Base-by-base conservation (phyloP, 2,888 invertebrate genomes). In the Trichacis sp. region DNA sequence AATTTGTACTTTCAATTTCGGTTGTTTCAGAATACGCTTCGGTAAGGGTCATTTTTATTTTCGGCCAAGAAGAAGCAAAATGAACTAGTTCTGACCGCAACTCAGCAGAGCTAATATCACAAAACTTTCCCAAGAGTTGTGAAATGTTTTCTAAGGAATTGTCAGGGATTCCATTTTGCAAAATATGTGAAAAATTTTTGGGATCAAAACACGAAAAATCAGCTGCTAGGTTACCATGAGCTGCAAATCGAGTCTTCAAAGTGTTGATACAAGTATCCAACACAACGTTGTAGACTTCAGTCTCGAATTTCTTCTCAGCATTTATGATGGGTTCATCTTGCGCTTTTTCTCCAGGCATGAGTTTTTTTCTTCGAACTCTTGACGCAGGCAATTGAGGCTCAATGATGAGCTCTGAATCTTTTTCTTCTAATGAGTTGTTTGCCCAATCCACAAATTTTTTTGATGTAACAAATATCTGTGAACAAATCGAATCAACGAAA, bases 391-490 rank as follows among this genome's bases (percentile, higher is more conserved):
- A 50, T n/a, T 29, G 1, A 11, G 8, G 12, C 14, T 30, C 50
- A 14, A 50, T 17, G 33, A 24, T 1, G 12, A 29, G 18, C 24
- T 53, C 30, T 9, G 19, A 17, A 45, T 30, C 19, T 3, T 15
- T 15, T 45, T 30, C 30, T 11, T 43, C 43, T 14, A 55, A 20
- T 47, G 18, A 6, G 18, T 14, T 2, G 19, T 36, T 48, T 20
- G 24, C 48, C 38, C 18, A 20, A 11, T 33, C 38, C 6, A 55
- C 14, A 20, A 30, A 55, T 24, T 55, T 0, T 17, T 55, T 45
- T 1, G 38, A 24, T 6, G 36, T 20, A 24, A n/a, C 33, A 33
- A 33, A 33, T 33, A 6, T 33, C 33, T 33, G n/a, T 33, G n/a
- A 33, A 33, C n/a, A n/a, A 33, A 6, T 33, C 11, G 33, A 33